Evolutionary conservation across 35 echinoderm and acorn worm genomes (phyloP).

Genomic region (Lytechinus variegatus): DNA sequence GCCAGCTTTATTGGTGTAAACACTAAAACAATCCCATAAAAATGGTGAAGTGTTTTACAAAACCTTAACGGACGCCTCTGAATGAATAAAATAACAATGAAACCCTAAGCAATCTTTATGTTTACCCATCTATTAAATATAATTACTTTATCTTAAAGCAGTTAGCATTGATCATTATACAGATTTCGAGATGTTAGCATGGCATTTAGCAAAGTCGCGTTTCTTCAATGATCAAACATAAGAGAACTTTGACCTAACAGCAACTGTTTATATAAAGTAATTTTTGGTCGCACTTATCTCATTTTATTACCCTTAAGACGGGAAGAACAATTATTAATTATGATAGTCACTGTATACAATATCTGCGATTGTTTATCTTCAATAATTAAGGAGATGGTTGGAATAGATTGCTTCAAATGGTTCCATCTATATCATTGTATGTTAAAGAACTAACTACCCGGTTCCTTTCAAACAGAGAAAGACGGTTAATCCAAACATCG

Average conservation of each 20-base stretch:
- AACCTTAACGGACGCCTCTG: neutral
- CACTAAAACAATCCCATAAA: neutral
- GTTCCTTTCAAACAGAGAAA: too few species aligned
- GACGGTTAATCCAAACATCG: too few species aligned
- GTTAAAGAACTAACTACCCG: too few species aligned
- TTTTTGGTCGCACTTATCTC: neutral
- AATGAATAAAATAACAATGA: constrained; percentile 6
- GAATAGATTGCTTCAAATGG: neutral
- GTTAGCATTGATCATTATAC: neutral
- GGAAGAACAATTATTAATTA: constrained; percentile 22
- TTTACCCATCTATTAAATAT: constrained; percentile 29
- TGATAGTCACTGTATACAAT: neutral
- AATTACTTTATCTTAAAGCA: constrained; percentile 32
- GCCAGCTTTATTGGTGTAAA: neutral
- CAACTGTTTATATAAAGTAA: neutral
- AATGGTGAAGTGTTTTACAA: neutral
- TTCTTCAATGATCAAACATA: neutral
- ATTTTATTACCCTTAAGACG: constrained; percentile 22
- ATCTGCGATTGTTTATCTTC: neutral
- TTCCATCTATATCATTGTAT: neutral
- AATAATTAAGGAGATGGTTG: neutral
- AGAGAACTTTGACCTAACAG: neutral
- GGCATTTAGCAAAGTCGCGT: neutral
- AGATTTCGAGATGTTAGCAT: neutral
- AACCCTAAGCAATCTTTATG: neutral